Percentiles rank a stretch among this genome's conserved stretches.
These are phyloP conservation scores for Sesamia nonagrioides DNA, from an alignment of 1,140 invertebrate species.

Conservation along the genomic window DNA sequence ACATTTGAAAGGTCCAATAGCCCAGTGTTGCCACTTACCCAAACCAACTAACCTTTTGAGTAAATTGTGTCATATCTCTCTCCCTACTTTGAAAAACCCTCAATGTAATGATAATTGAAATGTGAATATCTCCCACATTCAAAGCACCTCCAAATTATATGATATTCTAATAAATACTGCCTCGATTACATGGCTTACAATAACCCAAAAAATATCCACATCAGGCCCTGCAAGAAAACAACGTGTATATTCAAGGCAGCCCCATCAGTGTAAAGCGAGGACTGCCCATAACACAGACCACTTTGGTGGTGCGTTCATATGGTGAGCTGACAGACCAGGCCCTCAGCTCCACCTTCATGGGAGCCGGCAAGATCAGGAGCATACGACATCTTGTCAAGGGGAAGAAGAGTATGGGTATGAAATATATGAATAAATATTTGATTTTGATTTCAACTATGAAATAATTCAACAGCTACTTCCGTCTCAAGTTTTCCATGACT, in stretches of 20 bases:
- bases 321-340: constrained; percentile 62
- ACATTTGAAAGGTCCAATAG: too few relatives aligned
- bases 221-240: constrained; percentile 72
- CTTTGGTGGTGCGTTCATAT: constrained; percentile 67
- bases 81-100: too few relatives aligned
- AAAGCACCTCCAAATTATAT: too few relatives aligned
- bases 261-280: constrained; percentile 65
- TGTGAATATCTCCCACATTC: too few relatives aligned
- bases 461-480: too few relatives aligned
- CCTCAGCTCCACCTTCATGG: constrained; percentile 62
- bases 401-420: constrained; percentile 70
- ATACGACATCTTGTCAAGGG: constrained; percentile 69
- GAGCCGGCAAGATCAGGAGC: constrained; percentile 65
- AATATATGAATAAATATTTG: neutral
- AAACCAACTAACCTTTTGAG: neutral
- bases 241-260: constrained; percentile 60
- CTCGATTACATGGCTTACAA: too few relatives aligned
- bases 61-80: too few relatives aligned
- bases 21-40: too few relatives aligned
- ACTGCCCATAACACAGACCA: constrained; percentile 64
- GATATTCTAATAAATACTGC: too few relatives aligned
- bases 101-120: too few relatives aligned
- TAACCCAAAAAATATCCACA: neutral
- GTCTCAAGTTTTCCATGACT: too few relatives aligned
- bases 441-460: too few relatives aligned